These are phyloP conservation scores for Asobara japonica DNA, from an alignment of 1,140 invertebrate genomes.

Conservation along the genomic window DNA sequence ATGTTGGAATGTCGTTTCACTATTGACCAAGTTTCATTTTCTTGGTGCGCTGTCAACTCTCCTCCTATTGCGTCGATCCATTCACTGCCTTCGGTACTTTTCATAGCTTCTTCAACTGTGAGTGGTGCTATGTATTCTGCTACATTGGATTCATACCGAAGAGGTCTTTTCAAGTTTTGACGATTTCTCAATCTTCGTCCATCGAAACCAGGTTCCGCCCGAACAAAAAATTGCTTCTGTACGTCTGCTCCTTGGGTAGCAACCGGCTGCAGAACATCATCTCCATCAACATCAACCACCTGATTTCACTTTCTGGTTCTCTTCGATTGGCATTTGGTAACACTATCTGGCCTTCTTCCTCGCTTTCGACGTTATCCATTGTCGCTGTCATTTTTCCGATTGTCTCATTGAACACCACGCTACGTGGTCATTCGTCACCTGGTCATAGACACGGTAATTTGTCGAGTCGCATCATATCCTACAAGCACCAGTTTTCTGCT, in stretches of 20 bases:
- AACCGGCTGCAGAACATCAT: too few relatives aligned
- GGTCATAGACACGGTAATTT: constrained; percentile 14
- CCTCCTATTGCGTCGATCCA: background rate
- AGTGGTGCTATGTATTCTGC: background rate
- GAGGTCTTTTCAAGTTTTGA: background rate
- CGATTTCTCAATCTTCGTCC: too few relatives aligned
- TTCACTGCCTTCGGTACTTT: background rate
- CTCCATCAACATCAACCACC: too few relatives aligned
- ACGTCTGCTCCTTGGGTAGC: too few relatives aligned
- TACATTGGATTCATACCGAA: background rate
- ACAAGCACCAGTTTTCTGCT: background rate
- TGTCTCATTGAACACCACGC: constrained; percentile 10
- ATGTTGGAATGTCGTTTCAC: background rate
- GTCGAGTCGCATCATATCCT: constrained; percentile 10
- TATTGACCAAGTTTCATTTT: constrained; percentile 3
- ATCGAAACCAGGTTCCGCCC: too few relatives aligned
- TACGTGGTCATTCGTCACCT: background rate
- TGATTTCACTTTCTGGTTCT: too few relatives aligned
- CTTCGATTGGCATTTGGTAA: background rate
- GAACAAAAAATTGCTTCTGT: too few relatives aligned
- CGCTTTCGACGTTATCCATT: constrained; percentile 26
- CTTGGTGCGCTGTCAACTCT: background rate
- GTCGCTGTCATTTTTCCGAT: constrained; percentile 25
- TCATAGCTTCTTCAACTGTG: background rate
- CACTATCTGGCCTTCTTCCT: background rate